These are phyloP conservation scores for Holacanthella duospinosa DNA, from an alignment of 2,888 invertebrate species.

Conservation along the genomic window DNA sequence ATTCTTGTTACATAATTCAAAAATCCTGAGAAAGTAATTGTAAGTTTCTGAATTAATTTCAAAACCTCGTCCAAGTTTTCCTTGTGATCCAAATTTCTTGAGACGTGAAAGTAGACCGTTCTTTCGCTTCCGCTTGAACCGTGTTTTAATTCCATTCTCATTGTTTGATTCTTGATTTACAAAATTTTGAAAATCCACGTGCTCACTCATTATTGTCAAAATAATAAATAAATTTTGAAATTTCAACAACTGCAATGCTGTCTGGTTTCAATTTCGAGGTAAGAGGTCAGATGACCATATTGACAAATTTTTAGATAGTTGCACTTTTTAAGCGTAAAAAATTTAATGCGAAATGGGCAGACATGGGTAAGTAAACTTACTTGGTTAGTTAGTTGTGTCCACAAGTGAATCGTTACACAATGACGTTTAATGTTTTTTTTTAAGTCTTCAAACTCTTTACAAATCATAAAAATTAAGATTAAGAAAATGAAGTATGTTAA, in stretches of 20 bases:
- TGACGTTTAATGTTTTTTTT: no score
- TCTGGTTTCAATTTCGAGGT: not conserved
- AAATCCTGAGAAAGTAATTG: slow-evolving; percentile 63
- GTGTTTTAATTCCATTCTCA: not conserved
- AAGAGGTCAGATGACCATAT: not conserved
- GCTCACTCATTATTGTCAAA: not conserved
- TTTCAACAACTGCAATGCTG: not conserved
- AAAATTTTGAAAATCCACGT: no score
- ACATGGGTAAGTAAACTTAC: no score
- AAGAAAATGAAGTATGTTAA: no score
- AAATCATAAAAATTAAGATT: no score
- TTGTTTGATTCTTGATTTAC: not conserved
- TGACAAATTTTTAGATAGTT: no score
- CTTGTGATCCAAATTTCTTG: slow-evolving; percentile 63
- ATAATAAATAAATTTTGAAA: not conserved
- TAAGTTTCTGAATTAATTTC: slow-evolving; percentile 62
- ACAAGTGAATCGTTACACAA: no score
- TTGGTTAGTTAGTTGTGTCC: no score
- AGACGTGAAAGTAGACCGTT: slow-evolving; percentile 47
- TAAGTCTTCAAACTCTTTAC: no score
- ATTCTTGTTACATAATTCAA: slow-evolving; percentile 55
- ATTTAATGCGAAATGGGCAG: no score
- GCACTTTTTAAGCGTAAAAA: no score
- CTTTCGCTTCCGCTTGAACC: slow-evolving; percentile 1
- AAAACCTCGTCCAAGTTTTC: slow-evolving; percentile 59